A percentile compares a stretch with the other conserved stretches of the same genome.
phyloP scores from a whole-genome alignment of 2,113 vertebrate species.

The Myiopsitta monachus region DNA sequence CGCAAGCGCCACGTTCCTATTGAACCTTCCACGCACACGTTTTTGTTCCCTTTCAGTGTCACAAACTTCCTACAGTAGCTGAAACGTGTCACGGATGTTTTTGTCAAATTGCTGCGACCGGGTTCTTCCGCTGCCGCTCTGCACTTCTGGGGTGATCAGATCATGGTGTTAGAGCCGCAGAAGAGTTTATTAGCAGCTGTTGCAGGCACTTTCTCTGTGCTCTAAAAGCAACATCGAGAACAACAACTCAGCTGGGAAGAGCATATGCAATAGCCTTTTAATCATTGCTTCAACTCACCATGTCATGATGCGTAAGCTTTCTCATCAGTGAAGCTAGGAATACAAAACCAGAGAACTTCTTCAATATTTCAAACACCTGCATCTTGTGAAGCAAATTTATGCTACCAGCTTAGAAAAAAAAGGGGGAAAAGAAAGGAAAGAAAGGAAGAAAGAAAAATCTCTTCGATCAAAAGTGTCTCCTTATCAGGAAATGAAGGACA shows the following conservation, averaged over 20 bases:
- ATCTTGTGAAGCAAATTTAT: slow-evolving; percentile 36
- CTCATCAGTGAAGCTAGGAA: slow-evolving; percentile 43
- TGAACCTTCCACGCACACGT: neutral
- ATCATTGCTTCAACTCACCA: slow-evolving; percentile 49
- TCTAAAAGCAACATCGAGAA: slow-evolving; percentile 54
- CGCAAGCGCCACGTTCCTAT: neutral
- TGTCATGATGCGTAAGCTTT: slow-evolving; percentile 33
- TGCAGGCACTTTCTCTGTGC: slow-evolving; percentile 40
- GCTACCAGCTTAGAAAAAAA: neutral
- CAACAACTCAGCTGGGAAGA: slow-evolving; percentile 54
- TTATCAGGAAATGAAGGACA: slow-evolving; percentile 55
- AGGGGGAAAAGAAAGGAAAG: neutral
- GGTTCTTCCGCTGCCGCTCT: slow-evolving; percentile 40
- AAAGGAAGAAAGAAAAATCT: neutral
- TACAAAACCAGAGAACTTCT: slow-evolving; percentile 11
- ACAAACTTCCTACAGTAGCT: neutral
- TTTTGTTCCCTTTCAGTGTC: slow-evolving; percentile 35
- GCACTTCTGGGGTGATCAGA: slow-evolving; percentile 57
- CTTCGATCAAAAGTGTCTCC: slow-evolving; percentile 35
- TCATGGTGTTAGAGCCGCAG: slow-evolving; percentile 26
- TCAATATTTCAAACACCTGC: slow-evolving; percentile 51
- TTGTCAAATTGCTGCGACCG: slow-evolving; percentile 22
- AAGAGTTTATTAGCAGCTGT: slow-evolving; percentile 63
- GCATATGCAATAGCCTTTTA: slow-evolving; percentile 47
- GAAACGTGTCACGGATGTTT: slow-evolving; percentile 24